phyloP scores from a whole-genome alignment of 2,888 invertebrate genomes.

The Salticus scenicus region DNA sequence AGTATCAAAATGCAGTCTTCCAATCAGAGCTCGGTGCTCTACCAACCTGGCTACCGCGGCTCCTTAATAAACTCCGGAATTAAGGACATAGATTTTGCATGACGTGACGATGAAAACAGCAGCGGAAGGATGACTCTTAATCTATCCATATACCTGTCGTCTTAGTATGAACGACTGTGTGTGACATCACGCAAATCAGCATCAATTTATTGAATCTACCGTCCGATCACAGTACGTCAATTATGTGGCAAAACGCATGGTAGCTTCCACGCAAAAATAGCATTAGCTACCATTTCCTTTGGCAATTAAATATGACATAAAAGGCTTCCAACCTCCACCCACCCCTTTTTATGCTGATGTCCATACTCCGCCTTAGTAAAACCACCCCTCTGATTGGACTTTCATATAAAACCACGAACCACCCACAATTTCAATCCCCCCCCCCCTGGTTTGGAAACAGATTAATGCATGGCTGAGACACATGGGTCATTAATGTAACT shows the following conservation, averaged over 20 bases:
- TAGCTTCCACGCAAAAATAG: background rate
- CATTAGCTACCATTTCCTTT: background rate
- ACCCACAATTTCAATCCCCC: background rate
- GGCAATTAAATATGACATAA: background rate
- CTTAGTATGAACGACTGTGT: background rate
- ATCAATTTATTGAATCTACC: background rate
- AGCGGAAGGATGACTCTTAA: no score
- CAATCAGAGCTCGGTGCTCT: no score
- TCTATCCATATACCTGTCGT: no score
- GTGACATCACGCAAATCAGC: background rate
- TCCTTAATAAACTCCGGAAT: no score
- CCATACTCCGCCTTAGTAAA: background rate
- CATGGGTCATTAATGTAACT: background rate
- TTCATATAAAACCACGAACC: background rate
- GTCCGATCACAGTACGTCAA: background rate
- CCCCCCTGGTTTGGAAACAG: background rate
- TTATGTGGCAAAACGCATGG: background rate
- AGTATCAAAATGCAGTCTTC: no score
- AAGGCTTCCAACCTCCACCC: background rate
- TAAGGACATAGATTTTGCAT: no score
- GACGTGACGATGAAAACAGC: no score
- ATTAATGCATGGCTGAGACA: background rate
- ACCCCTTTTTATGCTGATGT: background rate
- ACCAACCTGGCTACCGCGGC: no score
- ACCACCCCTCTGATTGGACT: background rate